Evolutionary conservation across 2,888 invertebrate genomes (phyloP).

Genomic region (Trachelus tabidus): DNA sequence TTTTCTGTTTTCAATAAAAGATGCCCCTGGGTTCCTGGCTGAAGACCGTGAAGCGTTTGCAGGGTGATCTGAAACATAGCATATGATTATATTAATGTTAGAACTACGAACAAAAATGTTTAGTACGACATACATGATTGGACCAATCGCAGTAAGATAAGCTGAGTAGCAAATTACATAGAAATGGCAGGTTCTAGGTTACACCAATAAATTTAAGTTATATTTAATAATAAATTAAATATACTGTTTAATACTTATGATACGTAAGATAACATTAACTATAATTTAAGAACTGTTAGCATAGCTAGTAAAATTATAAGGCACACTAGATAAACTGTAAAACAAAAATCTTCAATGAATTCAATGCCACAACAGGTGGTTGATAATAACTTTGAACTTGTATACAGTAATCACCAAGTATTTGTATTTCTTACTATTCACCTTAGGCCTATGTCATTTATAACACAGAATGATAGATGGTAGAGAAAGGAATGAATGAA

Average conservation of each 20-base stretch:
- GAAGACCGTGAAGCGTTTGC: constrained; percentile 87
- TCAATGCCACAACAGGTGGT: background rate
- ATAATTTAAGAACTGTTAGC: background rate
- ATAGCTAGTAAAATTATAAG: background rate
- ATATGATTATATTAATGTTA: constrained; percentile 10
- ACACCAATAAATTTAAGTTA: constrained; percentile 19
- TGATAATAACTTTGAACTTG: background rate
- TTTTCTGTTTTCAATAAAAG: constrained; percentile 96
- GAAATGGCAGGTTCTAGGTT: too few species aligned
- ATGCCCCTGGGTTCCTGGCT: constrained; percentile 85
- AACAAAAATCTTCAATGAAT: background rate
- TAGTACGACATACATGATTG: background rate
- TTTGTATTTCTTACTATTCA: background rate
- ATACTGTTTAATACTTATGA: background rate
- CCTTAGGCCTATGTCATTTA: background rate
- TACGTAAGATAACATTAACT: background rate
- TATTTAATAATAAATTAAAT: constrained; percentile 40
- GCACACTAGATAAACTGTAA: background rate
- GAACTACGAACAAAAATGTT: background rate
- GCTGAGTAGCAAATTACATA: background rate
- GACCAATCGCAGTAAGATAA: background rate
- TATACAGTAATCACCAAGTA: background rate
- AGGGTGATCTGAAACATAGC: constrained; percentile 80
- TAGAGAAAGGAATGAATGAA: background rate
- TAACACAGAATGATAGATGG: background rate